phyloP scores from a whole-genome alignment of 2,113 vertebrate genomes.

The Paramisgurnus dabryanus region DNA sequence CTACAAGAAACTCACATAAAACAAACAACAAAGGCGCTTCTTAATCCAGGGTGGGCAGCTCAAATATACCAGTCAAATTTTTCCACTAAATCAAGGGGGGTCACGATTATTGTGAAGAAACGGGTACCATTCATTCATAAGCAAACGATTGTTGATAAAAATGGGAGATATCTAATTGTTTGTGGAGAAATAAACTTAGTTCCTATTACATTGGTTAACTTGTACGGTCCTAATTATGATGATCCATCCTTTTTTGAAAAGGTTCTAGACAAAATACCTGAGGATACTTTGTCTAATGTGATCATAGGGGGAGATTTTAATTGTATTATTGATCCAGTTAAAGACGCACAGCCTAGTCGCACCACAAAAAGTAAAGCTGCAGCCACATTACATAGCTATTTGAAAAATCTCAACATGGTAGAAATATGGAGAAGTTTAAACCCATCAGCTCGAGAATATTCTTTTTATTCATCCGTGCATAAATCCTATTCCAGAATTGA shows the following conservation, averaged over 20 bases:
- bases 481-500: neutral
- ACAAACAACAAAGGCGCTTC: neutral
- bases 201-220: neutral
- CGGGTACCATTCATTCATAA: neutral
- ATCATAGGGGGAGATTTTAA: too few species aligned
- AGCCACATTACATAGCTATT: neutral
- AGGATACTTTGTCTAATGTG: neutral
- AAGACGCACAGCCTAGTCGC: neutral
- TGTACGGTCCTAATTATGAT: conserved; percentile 9
- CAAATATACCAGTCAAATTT: neutral
- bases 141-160: neutral
- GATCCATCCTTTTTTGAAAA: neutral
- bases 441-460: conserved; percentile 3
- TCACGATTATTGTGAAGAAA: neutral
- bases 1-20: neutral
- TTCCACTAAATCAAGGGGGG: neutral
- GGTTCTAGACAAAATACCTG: neutral
- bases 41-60: neutral
- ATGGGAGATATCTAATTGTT: neutral
- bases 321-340: neutral
- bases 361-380: neutral
- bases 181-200: neutral
- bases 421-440: neutral
- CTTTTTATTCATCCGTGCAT: neutral
- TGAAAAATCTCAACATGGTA: neutral